Evolutionary conservation across 2,113 vertebrate genomes (phyloP), one percentile per base, ranked within the genome.

Genomic region (Lepidiolamprologus cunningtoni): DNA sequence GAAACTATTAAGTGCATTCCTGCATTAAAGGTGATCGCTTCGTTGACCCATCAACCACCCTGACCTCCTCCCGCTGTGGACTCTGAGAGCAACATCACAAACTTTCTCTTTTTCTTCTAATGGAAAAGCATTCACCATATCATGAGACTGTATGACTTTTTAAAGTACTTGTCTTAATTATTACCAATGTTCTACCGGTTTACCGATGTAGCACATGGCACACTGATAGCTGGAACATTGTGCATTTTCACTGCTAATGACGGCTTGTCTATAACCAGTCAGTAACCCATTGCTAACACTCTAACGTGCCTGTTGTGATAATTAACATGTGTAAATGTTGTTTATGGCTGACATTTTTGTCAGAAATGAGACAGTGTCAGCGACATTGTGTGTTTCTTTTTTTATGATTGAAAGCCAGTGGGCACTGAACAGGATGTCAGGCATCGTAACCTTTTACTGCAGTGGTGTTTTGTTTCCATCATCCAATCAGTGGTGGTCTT

Each of bases 401-500:
- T 84, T 76, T 31, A 83, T 91, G 89, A 93, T 54, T 89, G 85
- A 89, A 82, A 89, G 88, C 88, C 90, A 87, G 71, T 82, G 53
- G 78, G 83, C 76, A 76, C 83, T 28, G 80, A 83, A 79, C 73
- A 86, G 86, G 84, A 91, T 84, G 92, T 90, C 54, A 37, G 89
- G 63, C 89, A 76, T 28, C 21, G 35, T 94, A 92, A 92, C 86
- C 92, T 93, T 93, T 92, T 40, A n/a, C 88, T 85, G 86, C 80
- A 11, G 87, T 55, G 8, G 93, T 89, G 88, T 95, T 93, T 87
- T 89, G 93, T 94, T 95, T 94, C 93, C 84, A 86, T 86, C 87
- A 76, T 89, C 92, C 85, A 14, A 92, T 93, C 89, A 86, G 66
- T 31, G 6, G 76, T 88, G 85, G 88, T 90, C 93, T 94, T 93